These are phyloP conservation scores for Marcusenius ussheri DNA, from an alignment of 2,113 vertebrate species.

Conservation along the genomic window DNA sequence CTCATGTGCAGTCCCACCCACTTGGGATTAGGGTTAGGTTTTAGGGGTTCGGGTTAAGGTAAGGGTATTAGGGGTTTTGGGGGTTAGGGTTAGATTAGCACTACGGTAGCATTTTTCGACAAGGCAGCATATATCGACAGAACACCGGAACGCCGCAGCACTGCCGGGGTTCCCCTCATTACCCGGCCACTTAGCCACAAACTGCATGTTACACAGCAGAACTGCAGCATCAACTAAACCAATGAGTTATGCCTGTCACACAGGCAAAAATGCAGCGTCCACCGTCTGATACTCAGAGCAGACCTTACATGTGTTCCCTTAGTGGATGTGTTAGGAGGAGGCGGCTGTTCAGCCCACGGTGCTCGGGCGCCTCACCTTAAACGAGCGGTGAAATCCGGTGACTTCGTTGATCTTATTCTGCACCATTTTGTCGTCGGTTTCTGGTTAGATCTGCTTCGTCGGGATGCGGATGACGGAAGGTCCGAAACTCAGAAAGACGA, in stretches of 20 bases:
- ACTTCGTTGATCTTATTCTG: constrained; percentile 82
- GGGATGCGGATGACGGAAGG: not conserved
- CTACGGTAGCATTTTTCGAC: no score
- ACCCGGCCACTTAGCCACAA: not conserved
- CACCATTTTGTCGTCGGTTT: constrained; percentile 64
- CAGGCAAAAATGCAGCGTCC: not conserved
- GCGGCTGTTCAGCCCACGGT: not conserved
- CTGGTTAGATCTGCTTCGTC: not conserved
- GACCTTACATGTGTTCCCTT: not conserved
- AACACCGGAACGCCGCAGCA: not conserved
- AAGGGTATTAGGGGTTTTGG: no score
- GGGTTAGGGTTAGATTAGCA: no score
- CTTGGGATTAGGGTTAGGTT: no score
- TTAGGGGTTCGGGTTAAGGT: no score
- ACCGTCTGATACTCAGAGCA: not conserved
- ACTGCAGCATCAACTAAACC: not conserved
- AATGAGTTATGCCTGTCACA: not conserved
- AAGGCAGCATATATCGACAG: no score
- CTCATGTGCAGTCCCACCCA: no score
- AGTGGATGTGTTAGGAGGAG: not conserved
- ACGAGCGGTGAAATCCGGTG: constrained; percentile 84
- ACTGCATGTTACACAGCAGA: not conserved
- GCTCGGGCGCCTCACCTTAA: constrained; percentile 66
- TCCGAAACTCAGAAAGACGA: not conserved
- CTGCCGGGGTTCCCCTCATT: not conserved